These are phyloP conservation scores for Recurvirostra avosetta DNA, from an alignment of 2,113 vertebrate genomes.

Conservation along the genomic window DNA sequence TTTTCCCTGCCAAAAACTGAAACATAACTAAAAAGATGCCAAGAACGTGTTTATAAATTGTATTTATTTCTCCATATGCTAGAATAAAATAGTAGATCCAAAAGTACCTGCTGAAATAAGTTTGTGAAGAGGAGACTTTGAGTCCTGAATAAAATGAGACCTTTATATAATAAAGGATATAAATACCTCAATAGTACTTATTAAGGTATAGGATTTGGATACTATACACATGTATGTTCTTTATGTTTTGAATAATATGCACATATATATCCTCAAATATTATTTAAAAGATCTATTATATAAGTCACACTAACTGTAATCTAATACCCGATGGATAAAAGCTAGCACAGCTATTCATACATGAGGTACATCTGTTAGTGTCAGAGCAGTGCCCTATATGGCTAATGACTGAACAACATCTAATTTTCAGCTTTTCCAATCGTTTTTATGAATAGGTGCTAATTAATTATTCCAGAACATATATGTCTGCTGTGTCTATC, in stretches of 20 bases:
- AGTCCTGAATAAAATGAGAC: neutral
- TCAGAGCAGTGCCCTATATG: neutral
- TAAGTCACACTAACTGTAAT: neutral
- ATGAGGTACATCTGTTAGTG: neutral
- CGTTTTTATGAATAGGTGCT: neutral
- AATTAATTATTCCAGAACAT: neutral
- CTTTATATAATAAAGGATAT: neutral
- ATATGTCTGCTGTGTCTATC: neutral
- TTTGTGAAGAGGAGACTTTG: neutral
- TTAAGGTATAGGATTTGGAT: neutral
- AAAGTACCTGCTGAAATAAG: constrained; percentile 20
- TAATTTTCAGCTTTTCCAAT: neutral
- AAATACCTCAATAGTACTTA: neutral
- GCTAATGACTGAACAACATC: neutral
- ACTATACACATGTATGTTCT: neutral
- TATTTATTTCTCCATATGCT: constrained; percentile 34
- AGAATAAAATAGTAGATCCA: neutral
- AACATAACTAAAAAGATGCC: constrained; percentile 26
- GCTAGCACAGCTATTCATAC: neutral
- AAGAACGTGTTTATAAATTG: constrained; percentile 32
- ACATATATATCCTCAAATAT: neutral
- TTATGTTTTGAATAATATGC: neutral
- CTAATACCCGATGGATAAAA: neutral
- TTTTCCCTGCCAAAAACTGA: constrained; percentile 32
- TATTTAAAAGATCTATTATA: neutral